Evolutionary conservation across 2,888 invertebrate genomes (phyloP).

Genomic region (Trichopoda pennipes): DNA sequence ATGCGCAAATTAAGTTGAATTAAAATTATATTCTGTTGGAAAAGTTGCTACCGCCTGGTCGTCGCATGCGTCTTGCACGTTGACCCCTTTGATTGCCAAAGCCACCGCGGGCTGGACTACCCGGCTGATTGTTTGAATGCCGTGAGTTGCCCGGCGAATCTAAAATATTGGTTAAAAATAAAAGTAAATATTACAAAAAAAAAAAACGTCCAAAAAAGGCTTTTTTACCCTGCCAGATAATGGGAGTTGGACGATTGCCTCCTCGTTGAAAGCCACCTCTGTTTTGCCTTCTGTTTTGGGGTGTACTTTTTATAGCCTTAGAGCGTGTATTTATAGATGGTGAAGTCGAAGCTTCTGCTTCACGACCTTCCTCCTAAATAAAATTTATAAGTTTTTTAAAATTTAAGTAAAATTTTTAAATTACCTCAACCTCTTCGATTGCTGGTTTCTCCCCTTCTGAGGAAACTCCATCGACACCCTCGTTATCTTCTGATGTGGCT

Average conservation of each 20-base stretch:
- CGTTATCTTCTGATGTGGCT: conserved; percentile 78
- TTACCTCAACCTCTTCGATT: conserved; percentile 79
- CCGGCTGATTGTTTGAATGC: conserved; percentile 72
- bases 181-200: not conserved
- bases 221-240: conserved; percentile 82
- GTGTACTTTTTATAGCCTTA: conserved; percentile 77
- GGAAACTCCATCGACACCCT: conserved; percentile 82
- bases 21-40: conserved; percentile 64
- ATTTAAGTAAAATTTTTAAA: not conserved
- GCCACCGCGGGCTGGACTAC: conserved; percentile 74
- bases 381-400: not conserved
- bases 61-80: conserved; percentile 79
- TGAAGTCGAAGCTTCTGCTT: conserved; percentile 88
- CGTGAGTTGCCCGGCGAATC: conserved; percentile 72
- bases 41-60: conserved; percentile 72
- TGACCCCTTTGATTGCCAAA: conserved; percentile 75
- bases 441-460: conserved; percentile 85
- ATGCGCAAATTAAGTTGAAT: conserved; percentile 22
- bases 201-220: not conserved
- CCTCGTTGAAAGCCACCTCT: conserved; percentile 78
- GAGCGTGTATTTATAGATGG: conserved; percentile 84
- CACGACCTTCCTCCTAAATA: conserved; percentile 87
- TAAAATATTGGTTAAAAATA: conserved; percentile 35
- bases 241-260: conserved; percentile 83
- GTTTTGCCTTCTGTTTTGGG: conserved; percentile 77